Base-by-base conservation (phyloP, 2,888 invertebrate species). In the Eustalomyia histrio region DNA sequence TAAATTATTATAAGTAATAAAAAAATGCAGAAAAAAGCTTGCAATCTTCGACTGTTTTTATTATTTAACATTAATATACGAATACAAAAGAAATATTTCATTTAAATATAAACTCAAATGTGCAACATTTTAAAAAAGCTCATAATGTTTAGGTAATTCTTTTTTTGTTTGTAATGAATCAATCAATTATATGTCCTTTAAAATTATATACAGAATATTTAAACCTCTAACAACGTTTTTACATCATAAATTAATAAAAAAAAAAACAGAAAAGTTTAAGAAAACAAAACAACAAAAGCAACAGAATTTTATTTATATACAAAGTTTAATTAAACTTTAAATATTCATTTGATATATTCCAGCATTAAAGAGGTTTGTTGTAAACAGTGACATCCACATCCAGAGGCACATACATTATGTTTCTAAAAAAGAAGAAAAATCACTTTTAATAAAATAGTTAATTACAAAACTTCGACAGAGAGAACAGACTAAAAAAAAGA, bases 311-410 rank as follows among this genome's bases (percentile, higher is more conserved):
- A 50, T 69, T 53, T 52, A 24, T 29, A 29, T 29, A 29, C 29
- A 29, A 29, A 4, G 9, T 43, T 67, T 43, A 21, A 57, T 21
- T 71, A 14, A 57, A 29, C 29, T 29, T 50, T n/a, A 6, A 33
- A n/a, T 29, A 53, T 21, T 82, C 61, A 84, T 50, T 83, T 83
- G 57, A 84, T 83, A 50, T 69, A 79, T 21, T 86, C 86, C 64
- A 89, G 72, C 21, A 90, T 82, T 24, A 86, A 83, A 2, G 92
- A 91, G 76, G 93, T 95, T 87, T 96, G 95, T 82, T 93, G 92
- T 76, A 97, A 91, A 89, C 98, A 99, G 83, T 92, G 92, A 90
- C 99, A 99, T 29, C 98, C 97, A 91, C 99, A 99, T 33, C 97
- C 98, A 1, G 96, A 94, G 0, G 98, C 96, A 86, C 99, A 99